Evolutionary conservation across 2,797 vertebrate species (phyloP), one percentile per base, ranked within the genome.

Genomic region (Sus cebifrons): DNA sequence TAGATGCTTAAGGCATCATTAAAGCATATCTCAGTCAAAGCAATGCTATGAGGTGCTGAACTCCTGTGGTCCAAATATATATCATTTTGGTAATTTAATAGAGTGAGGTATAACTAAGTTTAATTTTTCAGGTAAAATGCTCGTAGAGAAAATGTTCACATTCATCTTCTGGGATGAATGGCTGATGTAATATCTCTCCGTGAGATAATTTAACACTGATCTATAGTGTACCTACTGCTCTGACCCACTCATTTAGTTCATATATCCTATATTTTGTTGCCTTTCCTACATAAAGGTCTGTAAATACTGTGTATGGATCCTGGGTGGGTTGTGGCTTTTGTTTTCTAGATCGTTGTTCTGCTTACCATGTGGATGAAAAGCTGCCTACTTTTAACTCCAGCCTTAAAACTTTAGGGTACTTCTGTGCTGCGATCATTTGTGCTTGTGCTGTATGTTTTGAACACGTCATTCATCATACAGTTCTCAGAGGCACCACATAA

Each of bases 61-160:
- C 81, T 70, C 27, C 40, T 6, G 4, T 75, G 60, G 36, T 64
- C 32, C 56, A 91, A 54, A 71, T 67, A 29, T 32, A 10, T 70
- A 52, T 95, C 40, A 71, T 95, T 95, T 94, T 91, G 20, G 13
- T 89, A 86, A 95, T 49, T 75, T 94, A 86, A 94, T 90, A 92
- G 97, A 79, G 20, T 56, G 5, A 89, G 62, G 36, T 75, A 40
- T 87, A 79, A 73, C 56, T 79, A 71, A 79, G 29, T 88, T 75
- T 86, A 86, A 94, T 82, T 87, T 83, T 97, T 96, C 2, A 83
- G 49, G 32, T 58, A 60, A 93, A 89, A 82, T 94, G 27, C 12
- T 77, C 85, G 17, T 71, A 78, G 92, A 83, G 88, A 90, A 86
- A 95, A 86, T 29, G 49, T 9, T 56, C 87, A 62, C 20, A 77